Evolutionary conservation across 2,888 invertebrate species (phyloP), one percentile per base, ranked within the genome.

Genomic region (Odontothrips loti): DNA sequence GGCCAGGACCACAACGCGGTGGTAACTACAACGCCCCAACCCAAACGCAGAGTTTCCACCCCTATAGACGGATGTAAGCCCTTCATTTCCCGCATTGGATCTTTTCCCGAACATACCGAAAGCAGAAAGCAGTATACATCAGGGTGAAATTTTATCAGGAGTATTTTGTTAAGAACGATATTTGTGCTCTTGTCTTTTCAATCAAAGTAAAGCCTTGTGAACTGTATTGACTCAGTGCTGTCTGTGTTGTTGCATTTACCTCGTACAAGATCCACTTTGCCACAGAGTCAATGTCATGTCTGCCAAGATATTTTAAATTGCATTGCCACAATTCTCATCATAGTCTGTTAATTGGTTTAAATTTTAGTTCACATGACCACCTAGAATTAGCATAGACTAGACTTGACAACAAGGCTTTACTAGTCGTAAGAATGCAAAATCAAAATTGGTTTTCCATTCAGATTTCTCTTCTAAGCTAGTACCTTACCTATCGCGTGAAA

Each of bases 1-100:
- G 86, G 79, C 89, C 88, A 81, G 89, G 89, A 86, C 89, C 89
- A 82, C 89, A 89, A 86, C 86, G 89, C 83, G 88, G 88, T 83
- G 88, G 88, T 85, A 86, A 85, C 85, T 87, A 87, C 85, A 84
- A 84, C 80, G 85, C 86, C 82, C 86, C 89, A 82, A 86, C 86
- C 84, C 87, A 87, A 84, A 86, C 88, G 83, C 87, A 87, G 83
- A 88, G 88, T 85, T 89, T 88, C 85, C 89, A 89, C 86, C 89
- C 89, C 80, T 89, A 89, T 86, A 87, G 89, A 86, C 88, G 89
- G 68, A 68, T 23, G 68, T 68, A 68, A 68, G 68, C 68, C 68
- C 23, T 43, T 43, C 34, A 43, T 43, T 43, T 6, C 34, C 34
- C 34, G 34, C 34, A 43, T 2, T 43, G 34, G 34, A 43, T 43